These are phyloP conservation scores for Hormaphis cornu DNA, from an alignment of 1,140 invertebrate genomes.

Conservation along the genomic window DNA sequence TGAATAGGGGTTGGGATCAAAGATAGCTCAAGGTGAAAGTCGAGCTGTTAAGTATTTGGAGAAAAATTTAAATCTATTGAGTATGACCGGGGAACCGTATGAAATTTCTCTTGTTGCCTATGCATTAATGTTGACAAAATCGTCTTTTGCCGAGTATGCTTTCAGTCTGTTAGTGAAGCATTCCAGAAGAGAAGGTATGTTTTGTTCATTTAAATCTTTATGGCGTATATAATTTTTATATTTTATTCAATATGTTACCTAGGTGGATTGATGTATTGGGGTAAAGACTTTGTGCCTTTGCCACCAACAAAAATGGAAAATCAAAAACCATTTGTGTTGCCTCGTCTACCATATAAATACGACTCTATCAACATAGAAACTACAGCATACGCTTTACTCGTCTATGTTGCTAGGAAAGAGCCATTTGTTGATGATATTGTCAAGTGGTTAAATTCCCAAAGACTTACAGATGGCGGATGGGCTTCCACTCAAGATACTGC, in stretches of 20 bases:
- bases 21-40: constrained; percentile 58
- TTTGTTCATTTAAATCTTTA: background rate
- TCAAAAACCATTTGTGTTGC: constrained; percentile 80
- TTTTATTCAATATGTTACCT: constrained; percentile 39
- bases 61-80: constrained; percentile 64
- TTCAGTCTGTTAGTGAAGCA: constrained; percentile 61
- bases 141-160: constrained; percentile 67
- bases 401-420: constrained; percentile 75
- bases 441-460: constrained; percentile 84
- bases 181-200: constrained; percentile 53
- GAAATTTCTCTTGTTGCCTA: constrained; percentile 81
- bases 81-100: constrained; percentile 61
- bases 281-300: constrained; percentile 60
- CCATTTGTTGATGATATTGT: constrained; percentile 70
- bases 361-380: constrained; percentile 87
- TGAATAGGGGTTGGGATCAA: constrained; percentile 55
- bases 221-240: background rate
- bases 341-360: constrained; percentile 74
- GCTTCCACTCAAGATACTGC: constrained; percentile 89
- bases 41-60: constrained; percentile 73
- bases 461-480: constrained; percentile 87
- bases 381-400: constrained; percentile 83
- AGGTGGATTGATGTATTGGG: constrained; percentile 78
- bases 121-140: constrained; percentile 68
- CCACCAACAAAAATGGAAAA: constrained; percentile 78